phyloP scores from a whole-genome alignment of 1,140 invertebrate genomes.

The Brachystomella parvula region DNA sequence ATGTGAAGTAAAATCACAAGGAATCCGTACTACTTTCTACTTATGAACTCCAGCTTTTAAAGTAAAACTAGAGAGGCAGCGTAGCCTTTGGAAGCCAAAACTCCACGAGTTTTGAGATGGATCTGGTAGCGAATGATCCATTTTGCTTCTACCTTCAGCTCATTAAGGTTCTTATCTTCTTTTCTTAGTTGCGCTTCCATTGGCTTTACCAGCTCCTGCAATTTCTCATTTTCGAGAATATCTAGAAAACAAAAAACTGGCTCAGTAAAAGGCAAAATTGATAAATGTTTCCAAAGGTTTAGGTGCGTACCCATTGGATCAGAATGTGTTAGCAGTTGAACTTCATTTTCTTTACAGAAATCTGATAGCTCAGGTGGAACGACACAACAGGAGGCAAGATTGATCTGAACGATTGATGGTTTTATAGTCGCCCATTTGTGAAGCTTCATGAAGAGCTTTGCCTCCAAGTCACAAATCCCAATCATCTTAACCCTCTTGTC shows the following conservation, averaged over 20 bases:
- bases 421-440: slow-evolving; percentile 70
- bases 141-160: slow-evolving; percentile 42
- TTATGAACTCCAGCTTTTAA: slow-evolving; percentile 2
- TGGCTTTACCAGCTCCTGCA: slow-evolving; percentile 18
- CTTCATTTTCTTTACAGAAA: slow-evolving; percentile 81
- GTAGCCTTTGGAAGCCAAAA: slow-evolving; percentile 79
- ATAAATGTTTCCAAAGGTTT: neutral
- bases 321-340: slow-evolving; percentile 90
- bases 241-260: slow-evolving; percentile 44
- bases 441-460: slow-evolving; percentile 63
- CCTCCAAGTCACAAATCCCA: slow-evolving; percentile 83
- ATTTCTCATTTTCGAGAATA: slow-evolving; percentile 49
- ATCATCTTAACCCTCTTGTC: slow-evolving; percentile 59
- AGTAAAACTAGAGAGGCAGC: slow-evolving; percentile 11
- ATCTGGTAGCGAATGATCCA: slow-evolving; percentile 79
- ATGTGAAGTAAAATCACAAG: slow-evolving; percentile 48
- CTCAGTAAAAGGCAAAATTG: slow-evolving; percentile 1
- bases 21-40: neutral
- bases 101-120: slow-evolving; percentile 78
- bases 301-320: slow-evolving; percentile 69
- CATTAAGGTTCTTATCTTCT: neutral
- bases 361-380: slow-evolving; percentile 80
- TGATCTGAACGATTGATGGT: slow-evolving; percentile 89
- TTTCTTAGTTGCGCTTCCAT: slow-evolving; percentile 9
- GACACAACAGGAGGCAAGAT: slow-evolving; percentile 88